phyloP scores from a whole-genome alignment of 1,140 invertebrate species.

The Drosophila burlai region DNA sequence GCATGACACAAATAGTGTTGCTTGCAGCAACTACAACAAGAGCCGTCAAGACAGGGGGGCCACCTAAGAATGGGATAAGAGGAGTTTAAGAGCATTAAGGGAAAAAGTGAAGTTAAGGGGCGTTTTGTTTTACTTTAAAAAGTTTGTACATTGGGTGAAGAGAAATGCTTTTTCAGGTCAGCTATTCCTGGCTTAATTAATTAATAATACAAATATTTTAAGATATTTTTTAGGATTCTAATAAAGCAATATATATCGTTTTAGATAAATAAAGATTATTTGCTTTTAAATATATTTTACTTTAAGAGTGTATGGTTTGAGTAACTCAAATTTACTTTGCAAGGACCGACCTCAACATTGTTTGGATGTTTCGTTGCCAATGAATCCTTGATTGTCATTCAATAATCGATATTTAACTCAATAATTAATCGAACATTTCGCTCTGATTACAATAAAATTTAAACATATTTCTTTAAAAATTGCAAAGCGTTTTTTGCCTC shows the following conservation, averaged over 20 bases:
- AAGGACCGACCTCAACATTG: neutral
- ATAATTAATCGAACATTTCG: neutral
- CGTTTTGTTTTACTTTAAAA: neutral
- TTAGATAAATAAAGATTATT: no score
- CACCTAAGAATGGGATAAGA: constrained; percentile 19
- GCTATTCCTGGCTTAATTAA: neutral
- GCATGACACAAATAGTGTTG: constrained; percentile 85
- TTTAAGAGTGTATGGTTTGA: no score
- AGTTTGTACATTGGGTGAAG: neutral
- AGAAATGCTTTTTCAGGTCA: no score
- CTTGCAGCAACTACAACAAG: constrained; percentile 47
- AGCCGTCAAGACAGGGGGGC: constrained; percentile 26
- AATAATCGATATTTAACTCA: neutral
- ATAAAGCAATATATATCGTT: no score
- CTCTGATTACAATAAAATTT: neutral
- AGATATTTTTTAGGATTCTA: neutral
- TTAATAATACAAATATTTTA: neutral
- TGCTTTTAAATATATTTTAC: no score
- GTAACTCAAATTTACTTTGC: no score
- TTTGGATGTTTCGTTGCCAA: neutral
- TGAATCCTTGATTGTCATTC: neutral
- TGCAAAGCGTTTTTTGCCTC: neutral
- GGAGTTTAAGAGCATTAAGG: neutral
- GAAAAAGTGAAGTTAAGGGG: neutral
- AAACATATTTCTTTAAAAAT: neutral